Conservation (phyloP, 1,140 invertebrate genomes). For the Leptonema lineaticorne region DNA sequence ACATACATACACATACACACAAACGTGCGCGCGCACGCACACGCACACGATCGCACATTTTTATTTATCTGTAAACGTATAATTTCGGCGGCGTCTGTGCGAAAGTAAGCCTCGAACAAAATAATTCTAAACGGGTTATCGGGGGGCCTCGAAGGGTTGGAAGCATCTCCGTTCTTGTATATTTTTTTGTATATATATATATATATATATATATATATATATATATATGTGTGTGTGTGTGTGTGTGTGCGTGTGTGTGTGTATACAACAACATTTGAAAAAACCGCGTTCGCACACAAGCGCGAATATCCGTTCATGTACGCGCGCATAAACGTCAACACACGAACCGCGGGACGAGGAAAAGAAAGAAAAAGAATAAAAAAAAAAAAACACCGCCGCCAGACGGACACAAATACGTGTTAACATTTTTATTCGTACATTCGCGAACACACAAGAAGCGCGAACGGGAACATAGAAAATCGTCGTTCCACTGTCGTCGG, state of each 20-base stretch:
- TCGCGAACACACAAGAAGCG: no score
- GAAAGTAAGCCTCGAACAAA: conserved; percentile 34
- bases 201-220: background rate
- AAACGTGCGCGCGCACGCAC: background rate
- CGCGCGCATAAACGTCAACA: no score
- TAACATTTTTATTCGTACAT: no score
- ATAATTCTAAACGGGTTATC: conserved; percentile 41
- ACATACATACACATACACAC: background rate
- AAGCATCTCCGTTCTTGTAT: conserved; percentile 28
- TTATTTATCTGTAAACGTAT: background rate
- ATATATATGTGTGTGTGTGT: conserved; percentile 8
- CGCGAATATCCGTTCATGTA: no score
- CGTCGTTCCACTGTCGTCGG: no score
- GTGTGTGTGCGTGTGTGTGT: conserved; percentile 14
- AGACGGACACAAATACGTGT: no score
- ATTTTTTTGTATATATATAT: background rate
- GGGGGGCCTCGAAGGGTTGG: conserved; percentile 39
- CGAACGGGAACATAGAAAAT: no score
- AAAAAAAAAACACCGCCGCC: no score
- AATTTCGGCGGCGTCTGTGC: conserved; percentile 24
- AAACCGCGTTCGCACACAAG: no score
- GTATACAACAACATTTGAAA: no score
- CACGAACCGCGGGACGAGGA: no score
- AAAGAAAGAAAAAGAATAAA: no score
- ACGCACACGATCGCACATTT: background rate